phyloP scores from a whole-genome alignment of 2,888 invertebrate genomes.

The Cerastis rubricosa region DNA sequence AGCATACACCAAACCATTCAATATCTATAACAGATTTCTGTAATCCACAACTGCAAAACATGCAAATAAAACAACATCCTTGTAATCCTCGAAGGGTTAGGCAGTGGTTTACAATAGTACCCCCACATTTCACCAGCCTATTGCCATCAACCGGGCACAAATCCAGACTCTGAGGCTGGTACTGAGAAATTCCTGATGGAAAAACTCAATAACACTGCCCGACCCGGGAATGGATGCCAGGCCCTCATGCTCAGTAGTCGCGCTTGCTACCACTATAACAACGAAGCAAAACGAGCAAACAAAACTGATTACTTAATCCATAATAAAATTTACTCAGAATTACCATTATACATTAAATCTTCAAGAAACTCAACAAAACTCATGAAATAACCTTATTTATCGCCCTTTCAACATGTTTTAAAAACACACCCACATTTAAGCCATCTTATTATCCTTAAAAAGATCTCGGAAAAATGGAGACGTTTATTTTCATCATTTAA shows the following conservation, averaged over 20 bases:
- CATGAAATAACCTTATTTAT: slow-evolving; percentile 41
- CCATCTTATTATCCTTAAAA: slow-evolving; percentile 47
- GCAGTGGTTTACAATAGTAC: too few species aligned
- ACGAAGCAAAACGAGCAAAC: not conserved
- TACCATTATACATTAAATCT: slow-evolving; percentile 28
- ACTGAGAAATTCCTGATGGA: too few species aligned
- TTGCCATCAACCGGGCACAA: too few species aligned
- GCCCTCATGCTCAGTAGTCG: too few species aligned
- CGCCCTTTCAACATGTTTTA: slow-evolving; percentile 47
- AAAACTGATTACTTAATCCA: slow-evolving; percentile 12
- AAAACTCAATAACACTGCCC: too few species aligned
- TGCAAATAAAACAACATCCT: too few species aligned
- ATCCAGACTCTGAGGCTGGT: too few species aligned
- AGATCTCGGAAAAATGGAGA: slow-evolving; percentile 24
- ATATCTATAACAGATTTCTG: not conserved
- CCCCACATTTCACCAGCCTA: too few species aligned
- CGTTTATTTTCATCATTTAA: slow-evolving; percentile 49
- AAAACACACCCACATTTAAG: slow-evolving; percentile 47
- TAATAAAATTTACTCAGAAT: slow-evolving; percentile 21
- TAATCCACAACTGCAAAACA: not conserved
- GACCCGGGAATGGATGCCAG: too few species aligned
- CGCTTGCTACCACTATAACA: too few species aligned
- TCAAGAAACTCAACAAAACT: slow-evolving; percentile 17
- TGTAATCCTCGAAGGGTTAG: too few species aligned
- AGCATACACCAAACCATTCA: not conserved